These are phyloP conservation scores for Cristatella mucedo DNA, from an alignment of 2,888 invertebrate species.

Conservation along the genomic window DNA sequence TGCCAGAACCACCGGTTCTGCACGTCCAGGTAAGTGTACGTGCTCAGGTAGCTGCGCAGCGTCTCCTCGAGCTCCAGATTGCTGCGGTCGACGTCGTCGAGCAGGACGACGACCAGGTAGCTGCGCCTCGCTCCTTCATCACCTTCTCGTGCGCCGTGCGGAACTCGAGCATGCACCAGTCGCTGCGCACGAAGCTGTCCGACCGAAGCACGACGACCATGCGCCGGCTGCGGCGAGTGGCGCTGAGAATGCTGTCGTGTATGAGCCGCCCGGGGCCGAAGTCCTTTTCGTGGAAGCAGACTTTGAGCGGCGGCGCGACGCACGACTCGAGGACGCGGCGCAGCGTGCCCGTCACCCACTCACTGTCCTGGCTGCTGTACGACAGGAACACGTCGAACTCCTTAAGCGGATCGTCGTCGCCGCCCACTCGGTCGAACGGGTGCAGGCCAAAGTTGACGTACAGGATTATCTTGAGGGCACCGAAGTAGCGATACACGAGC, in stretches of 20 bases:
- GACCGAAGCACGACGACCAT: constrained; percentile 75
- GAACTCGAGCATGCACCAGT: constrained; percentile 77
- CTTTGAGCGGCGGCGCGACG: too few species aligned
- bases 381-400: too few species aligned
- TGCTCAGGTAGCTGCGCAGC: constrained; percentile 67
- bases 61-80: constrained; percentile 70
- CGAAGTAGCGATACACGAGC: too few species aligned
- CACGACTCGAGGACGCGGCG: too few species aligned
- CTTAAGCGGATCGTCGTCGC: too few species aligned
- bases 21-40: constrained; percentile 65
- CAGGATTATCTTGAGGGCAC: too few species aligned
- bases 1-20: constrained; percentile 87
- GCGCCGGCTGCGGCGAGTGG: constrained; percentile 65
- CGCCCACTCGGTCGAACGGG: too few species aligned
- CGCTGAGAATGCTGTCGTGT: constrained; percentile 69
- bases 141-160: constrained; percentile 67
- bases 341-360: too few species aligned
- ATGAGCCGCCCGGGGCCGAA: constrained; percentile 40
- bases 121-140: constrained; percentile 57
- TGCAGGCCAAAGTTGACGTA: too few species aligned
- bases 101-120: constrained; percentile 62
- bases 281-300: constrained; percentile 20
- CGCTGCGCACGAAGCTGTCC: constrained; percentile 72
- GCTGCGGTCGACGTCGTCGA: constrained; percentile 66
- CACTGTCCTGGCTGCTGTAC: too few species aligned